Base-by-base conservation (phyloP, 2,888 invertebrate genomes). In the Panopea generosa region DNA sequence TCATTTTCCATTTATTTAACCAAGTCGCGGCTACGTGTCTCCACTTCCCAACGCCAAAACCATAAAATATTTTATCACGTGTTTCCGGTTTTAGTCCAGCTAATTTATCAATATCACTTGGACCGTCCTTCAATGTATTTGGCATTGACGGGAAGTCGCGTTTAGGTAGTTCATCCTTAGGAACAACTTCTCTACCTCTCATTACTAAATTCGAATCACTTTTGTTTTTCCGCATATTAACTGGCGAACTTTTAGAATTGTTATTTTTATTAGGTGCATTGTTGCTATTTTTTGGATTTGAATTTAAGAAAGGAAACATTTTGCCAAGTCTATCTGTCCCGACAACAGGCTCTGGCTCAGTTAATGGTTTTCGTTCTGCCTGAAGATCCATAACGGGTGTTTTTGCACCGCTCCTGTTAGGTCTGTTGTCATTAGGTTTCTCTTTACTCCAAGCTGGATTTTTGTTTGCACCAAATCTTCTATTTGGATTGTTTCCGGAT, bases 1-100 rank as follows among this genome's bases (percentile, higher is more conserved):
- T 77, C 77, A 72, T 77, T 29, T 77, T 77, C 71, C 71, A 77
- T n/a, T 47, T 65, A 24, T 71, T 77, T 6, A 77, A 24, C 77
- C 77, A 77, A 49, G 61, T 72, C 1, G 72, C 72, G 6, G 77
- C 77, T 33, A 47, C 43, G 9, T 40, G 2, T 22, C 77, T 40
- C 77, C 77, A 77, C 40, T 47, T 45, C 49, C 77, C 77, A 1
- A 77, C 77, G 18, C 77, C 77, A 43, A 77, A 77, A 11, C 77
- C 77, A 43, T 77, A 77, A 43, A 77, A 72, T 47, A 72, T 55
- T 27, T 77, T 52, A 57, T 56, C 67, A n/a, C 67, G 56, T 59
- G 62, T 60, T n/a, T 68, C 71, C 18, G 63, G 68, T 29, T 68
- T 52, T 7, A 68, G 14, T 3, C 50, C 67, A 1, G 24, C 47